Evolutionary conservation across 2,888 invertebrate genomes (phyloP).

Genomic region (Athalia rosae): DNA sequence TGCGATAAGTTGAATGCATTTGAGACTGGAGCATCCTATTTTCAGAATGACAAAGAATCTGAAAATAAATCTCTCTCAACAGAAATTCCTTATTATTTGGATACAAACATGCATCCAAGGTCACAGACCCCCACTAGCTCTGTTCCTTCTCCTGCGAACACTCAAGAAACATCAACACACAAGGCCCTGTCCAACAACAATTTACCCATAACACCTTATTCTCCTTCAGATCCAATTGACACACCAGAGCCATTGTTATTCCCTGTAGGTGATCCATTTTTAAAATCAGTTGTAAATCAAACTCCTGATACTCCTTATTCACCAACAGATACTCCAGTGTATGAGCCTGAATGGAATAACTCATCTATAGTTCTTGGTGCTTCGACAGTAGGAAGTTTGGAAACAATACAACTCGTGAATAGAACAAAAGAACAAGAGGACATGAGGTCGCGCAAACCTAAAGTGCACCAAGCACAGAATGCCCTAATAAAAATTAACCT

Average conservation of each 20-base stretch:
- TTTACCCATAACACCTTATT: constrained; percentile 22
- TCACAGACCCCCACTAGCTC: constrained; percentile 23
- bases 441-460: neutral
- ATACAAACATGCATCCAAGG: constrained; percentile 19
- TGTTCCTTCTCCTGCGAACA: neutral
- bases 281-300: constrained; percentile 6
- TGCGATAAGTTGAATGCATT: neutral
- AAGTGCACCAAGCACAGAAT: neutral
- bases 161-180: neutral
- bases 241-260: constrained; percentile 15
- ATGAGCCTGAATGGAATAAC: constrained; percentile 58
- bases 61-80: neutral
- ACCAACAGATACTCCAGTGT: constrained; percentile 62
- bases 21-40: constrained; percentile 10
- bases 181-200: neutral
- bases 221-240: constrained; percentile 28
- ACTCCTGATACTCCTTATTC: constrained; percentile 61
- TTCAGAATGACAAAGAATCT: neutral
- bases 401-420: neutral
- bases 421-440: neutral
- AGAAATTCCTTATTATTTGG: neutral
- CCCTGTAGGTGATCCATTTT: neutral
- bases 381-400: constrained; percentile 1
- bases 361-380: constrained; percentile 23
- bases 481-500: constrained; percentile 17